These are phyloP conservation scores for Deroplatys truncata DNA, from an alignment of 2,888 invertebrate species.

Conservation along the genomic window DNA sequence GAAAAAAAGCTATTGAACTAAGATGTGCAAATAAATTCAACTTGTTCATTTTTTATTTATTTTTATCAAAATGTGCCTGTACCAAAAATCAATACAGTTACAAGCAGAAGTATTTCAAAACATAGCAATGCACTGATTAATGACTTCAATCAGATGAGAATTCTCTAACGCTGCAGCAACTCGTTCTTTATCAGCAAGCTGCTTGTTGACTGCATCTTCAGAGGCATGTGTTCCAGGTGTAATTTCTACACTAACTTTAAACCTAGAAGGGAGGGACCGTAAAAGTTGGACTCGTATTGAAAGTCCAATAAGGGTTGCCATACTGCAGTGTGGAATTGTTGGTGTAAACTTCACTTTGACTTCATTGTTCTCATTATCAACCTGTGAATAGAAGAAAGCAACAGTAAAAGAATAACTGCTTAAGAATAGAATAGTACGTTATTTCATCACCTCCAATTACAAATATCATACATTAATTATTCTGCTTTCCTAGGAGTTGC, in stretches of 20 bases:
- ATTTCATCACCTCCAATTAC: no score
- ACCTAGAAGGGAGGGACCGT: constrained; percentile 71
- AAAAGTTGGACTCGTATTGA: constrained; percentile 90
- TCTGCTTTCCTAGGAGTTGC: no score
- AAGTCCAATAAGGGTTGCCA: constrained; percentile 93
- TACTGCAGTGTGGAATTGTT: constrained; percentile 97
- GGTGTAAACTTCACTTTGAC: constrained; percentile 87
- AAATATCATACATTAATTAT: no score
- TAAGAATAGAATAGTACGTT: no score
- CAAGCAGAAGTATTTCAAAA: neutral
- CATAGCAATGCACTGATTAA: constrained; percentile 79
- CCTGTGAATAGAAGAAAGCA: constrained; percentile 43
- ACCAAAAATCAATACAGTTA: neutral
- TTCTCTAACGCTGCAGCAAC: constrained; percentile 98
- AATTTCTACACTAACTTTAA: constrained; percentile 83
- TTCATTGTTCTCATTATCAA: constrained; percentile 67
- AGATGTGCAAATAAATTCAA: no score
- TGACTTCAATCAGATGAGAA: constrained; percentile 81
- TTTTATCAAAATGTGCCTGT: neutral
- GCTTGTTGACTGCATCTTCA: constrained; percentile 93
- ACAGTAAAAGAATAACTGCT: neutral
- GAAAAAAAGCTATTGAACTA: no score
- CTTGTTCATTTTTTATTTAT: no score
- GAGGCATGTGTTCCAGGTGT: constrained; percentile 90
- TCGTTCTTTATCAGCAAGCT: constrained; percentile 94